phyloP scores from a whole-genome alignment of 2,797 vertebrate species.

The Ispidina picta region DNA sequence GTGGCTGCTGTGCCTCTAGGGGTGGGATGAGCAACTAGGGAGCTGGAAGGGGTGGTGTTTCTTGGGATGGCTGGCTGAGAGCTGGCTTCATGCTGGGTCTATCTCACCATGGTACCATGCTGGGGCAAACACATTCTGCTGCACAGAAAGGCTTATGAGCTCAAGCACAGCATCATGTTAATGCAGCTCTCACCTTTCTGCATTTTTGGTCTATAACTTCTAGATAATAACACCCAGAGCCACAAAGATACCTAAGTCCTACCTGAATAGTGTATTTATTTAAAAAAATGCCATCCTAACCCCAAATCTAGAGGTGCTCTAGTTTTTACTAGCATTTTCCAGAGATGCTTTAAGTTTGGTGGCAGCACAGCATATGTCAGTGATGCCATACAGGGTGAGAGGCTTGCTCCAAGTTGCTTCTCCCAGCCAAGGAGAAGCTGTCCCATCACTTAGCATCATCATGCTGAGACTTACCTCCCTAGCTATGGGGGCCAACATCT shows the following conservation, averaged over 20 bases:
- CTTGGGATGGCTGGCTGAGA: neutral
- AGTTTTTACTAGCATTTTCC: neutral
- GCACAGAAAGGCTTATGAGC: neutral
- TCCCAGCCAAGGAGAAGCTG: neutral
- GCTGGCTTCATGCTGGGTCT: neutral
- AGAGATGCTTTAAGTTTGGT: neutral
- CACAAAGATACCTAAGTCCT: neutral
- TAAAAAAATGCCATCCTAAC: neutral
- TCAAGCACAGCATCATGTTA: neutral
- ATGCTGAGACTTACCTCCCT: neutral
- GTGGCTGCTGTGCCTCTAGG: accelerated
- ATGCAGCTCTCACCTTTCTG: neutral
- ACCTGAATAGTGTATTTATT: neutral
- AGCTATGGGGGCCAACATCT: neutral
- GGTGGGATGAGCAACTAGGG: neutral
- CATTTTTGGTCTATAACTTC: neutral
- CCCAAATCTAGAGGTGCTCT: neutral
- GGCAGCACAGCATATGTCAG: neutral
- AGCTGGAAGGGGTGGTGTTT: neutral
- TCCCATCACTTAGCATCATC: neutral
- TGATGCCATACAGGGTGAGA: neutral
- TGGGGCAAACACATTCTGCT: neutral
- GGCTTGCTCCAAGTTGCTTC: neutral
- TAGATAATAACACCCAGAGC: neutral
- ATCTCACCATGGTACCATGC: accelerated